phyloP scores from a whole-genome alignment of 2,113 vertebrate species.

The Percopsis transmontana region DNA sequence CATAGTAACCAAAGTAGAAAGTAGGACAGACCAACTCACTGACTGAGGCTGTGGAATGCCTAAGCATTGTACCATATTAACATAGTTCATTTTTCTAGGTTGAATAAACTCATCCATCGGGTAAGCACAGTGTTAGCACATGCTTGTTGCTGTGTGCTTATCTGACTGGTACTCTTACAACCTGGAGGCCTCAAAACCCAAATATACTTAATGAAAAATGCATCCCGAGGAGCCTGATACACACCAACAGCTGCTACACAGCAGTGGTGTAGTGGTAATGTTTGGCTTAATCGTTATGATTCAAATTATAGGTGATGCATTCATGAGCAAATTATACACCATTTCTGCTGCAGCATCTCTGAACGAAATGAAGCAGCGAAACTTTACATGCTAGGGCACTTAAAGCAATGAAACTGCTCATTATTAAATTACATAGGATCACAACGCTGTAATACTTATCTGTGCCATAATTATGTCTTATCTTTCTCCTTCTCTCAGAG shows the following conservation, averaged over 20 bases:
- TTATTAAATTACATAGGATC: neutral
- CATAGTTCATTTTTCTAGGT: neutral
- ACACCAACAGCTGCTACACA: neutral
- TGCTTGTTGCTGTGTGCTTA: neutral
- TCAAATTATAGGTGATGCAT: neutral
- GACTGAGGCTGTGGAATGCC: constrained; percentile 34
- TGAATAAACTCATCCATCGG: constrained; percentile 12
- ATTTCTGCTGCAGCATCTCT: neutral
- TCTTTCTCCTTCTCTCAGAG: neutral
- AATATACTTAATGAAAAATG: neutral
- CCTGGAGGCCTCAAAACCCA: neutral
- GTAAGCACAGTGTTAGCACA: neutral
- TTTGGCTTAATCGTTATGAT: neutral
- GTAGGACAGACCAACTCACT: constrained; percentile 38
- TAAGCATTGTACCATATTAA: neutral
- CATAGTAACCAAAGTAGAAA: constrained; percentile 12
- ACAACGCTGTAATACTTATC: neutral
- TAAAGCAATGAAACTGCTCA: neutral
- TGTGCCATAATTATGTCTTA: constrained; percentile 4
- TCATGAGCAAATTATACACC: neutral
- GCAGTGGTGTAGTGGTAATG: neutral
- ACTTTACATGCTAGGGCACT: neutral
- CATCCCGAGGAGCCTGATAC: neutral
- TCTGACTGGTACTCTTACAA: constrained; percentile 1
- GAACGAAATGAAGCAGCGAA: neutral